Evolutionary conservation across 2,113 vertebrate genomes (phyloP).

Genomic region (Notarius lentiginosus): DNA sequence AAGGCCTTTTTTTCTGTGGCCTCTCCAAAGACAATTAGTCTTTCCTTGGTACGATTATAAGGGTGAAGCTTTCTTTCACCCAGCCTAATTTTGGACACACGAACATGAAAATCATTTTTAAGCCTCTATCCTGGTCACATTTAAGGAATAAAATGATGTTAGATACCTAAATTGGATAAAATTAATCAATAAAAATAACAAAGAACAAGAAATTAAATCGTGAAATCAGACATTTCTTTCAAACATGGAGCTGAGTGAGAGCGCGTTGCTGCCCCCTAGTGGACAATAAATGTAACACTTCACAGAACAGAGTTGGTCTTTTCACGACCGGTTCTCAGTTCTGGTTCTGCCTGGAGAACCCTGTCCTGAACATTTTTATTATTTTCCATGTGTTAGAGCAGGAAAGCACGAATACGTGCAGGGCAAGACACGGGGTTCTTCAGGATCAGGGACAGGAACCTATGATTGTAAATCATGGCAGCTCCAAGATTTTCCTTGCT

Average conservation of each 20-base stretch:
- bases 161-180: not conserved
- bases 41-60: not conserved
- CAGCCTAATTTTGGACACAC: not conserved
- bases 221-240: not conserved
- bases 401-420: not conserved
- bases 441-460: not conserved
- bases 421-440: not conserved
- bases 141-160: not conserved
- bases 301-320: too few relatives aligned
- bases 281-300: conserved; percentile 3
- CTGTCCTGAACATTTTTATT: not conserved
- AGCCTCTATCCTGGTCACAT: not conserved
- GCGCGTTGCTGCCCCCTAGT: conserved; percentile 43
- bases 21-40: not conserved
- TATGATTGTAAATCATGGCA: not conserved
- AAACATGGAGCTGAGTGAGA: not conserved
- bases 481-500: not conserved
- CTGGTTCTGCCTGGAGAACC: not conserved
- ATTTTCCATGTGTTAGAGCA: not conserved
- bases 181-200: not conserved
- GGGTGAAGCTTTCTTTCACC: not conserved
- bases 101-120: not conserved
- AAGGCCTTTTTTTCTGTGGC: not conserved
- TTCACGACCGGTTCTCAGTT: not conserved
- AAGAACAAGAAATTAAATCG: not conserved